These are phyloP conservation scores for Hofmannophila pseudospretella DNA, from an alignment of 2,888 invertebrate species.

Conservation along the genomic window DNA sequence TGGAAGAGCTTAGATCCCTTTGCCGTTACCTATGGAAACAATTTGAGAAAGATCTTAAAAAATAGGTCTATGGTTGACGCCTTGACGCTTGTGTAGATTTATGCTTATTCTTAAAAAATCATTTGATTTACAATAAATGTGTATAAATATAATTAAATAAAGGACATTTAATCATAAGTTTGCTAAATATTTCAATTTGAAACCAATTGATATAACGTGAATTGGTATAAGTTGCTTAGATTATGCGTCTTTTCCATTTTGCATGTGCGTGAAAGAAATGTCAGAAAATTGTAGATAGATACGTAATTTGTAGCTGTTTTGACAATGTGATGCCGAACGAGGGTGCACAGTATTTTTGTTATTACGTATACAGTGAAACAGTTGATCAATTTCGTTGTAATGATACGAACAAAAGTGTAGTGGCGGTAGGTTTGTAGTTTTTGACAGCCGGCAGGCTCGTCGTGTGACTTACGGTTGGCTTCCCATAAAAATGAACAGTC, in stretches of 20 bases:
- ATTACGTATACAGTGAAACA: conserved; percentile 26
- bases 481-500: conserved; percentile 40
- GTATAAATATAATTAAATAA: too few species aligned
- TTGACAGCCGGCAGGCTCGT: conserved; percentile 73
- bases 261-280: conserved; percentile 69
- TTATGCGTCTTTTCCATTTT: conserved; percentile 59
- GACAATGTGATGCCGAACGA: conserved; percentile 53
- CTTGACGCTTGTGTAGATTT: conserved; percentile 47
- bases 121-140: conserved; percentile 26
- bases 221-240: conserved; percentile 32
- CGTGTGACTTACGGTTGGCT: conserved; percentile 43
- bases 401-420: conserved; percentile 58
- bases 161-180: too few species aligned
- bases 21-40: too few species aligned
- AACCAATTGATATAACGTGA: conserved; percentile 24
- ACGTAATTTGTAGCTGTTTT: conserved; percentile 45
- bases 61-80: conserved; percentile 71
- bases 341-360: conserved; percentile 24
- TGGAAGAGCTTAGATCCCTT: too few species aligned
- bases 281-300: conserved; percentile 49
- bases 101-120: conserved; percentile 35
- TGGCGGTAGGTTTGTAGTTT: conserved; percentile 39
- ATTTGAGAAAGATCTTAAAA: too few species aligned
- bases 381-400: conserved; percentile 44
- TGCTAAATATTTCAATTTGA: too few species aligned